phyloP scores from a whole-genome alignment of 2,797 vertebrate species.

The Megalops cyprinoides region DNA sequence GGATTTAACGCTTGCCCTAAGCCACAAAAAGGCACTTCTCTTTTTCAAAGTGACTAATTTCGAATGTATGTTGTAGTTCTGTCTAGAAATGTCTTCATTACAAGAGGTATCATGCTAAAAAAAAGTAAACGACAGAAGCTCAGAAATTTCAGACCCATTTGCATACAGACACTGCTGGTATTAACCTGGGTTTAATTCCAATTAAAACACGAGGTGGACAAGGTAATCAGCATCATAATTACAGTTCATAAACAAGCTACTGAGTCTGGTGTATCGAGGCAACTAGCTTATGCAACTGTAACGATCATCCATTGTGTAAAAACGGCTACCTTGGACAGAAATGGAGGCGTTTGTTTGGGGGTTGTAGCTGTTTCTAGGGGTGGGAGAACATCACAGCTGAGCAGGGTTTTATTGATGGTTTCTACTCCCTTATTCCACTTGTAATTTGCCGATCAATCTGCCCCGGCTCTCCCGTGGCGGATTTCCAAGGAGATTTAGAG shows the following conservation, averaged over 20 bases:
- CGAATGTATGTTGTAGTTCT: not conserved
- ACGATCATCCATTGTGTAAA: constrained; percentile 20
- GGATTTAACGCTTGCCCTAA: not conserved
- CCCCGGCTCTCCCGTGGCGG: not conserved
- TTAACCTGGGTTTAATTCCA: not conserved
- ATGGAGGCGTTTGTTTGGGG: not conserved
- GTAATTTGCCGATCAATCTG: not conserved
- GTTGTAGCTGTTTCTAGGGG: not conserved
- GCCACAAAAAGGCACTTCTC: not conserved
- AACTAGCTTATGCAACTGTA: constrained; percentile 20
- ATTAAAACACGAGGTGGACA: not conserved
- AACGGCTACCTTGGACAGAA: not conserved
- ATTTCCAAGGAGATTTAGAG: too few species aligned
- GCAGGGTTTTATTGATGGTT: not conserved
- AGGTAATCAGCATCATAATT: not conserved
- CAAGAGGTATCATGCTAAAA: not conserved
- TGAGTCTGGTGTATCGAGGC: not conserved
- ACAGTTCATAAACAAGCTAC: not conserved
- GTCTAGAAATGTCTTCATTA: not conserved
- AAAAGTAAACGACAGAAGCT: not conserved
- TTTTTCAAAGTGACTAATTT: not conserved
- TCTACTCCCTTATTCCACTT: not conserved
- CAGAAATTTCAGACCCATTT: not conserved
- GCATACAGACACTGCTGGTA: not conserved
- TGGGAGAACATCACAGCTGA: constrained; percentile 1